A percentile compares a stretch with the other conserved stretches of the same genome.
Evolutionary conservation across 1,140 invertebrate species (phyloP).

Genomic region (Zaprionus taronus): DNA sequence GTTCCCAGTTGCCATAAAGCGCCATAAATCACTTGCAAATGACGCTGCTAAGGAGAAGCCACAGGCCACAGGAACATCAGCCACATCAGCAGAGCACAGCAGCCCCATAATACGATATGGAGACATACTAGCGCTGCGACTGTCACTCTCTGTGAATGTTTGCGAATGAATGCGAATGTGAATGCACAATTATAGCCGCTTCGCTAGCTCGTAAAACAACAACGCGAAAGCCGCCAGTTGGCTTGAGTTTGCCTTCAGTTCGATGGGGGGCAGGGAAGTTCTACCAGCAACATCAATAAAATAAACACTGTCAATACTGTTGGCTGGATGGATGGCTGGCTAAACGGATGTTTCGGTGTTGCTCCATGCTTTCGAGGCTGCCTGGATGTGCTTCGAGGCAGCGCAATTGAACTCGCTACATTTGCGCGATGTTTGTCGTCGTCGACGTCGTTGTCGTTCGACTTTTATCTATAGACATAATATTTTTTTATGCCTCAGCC

Average conservation of each 20-base stretch:
- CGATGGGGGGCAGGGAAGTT: neutral
- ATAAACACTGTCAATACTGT: slow-evolving; percentile 72
- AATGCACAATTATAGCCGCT: slow-evolving; percentile 81
- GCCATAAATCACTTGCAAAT: slow-evolving; percentile 80
- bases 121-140: slow-evolving; percentile 15
- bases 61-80: slow-evolving; percentile 35
- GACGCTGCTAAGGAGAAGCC: slow-evolving; percentile 52
- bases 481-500: slow-evolving; percentile 68
- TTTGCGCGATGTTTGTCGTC: slow-evolving; percentile 60
- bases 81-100: slow-evolving; percentile 9
- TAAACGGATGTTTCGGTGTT: slow-evolving; percentile 24
- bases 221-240: slow-evolving; percentile 29
- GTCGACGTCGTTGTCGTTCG: slow-evolving; percentile 63
- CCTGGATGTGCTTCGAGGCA: slow-evolving; percentile 16
- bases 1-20: slow-evolving; percentile 41
- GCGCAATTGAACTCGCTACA: slow-evolving; percentile 76
- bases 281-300: slow-evolving; percentile 72
- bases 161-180: slow-evolving; percentile 45
- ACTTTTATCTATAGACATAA: slow-evolving; percentile 82
- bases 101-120: slow-evolving; percentile 56
- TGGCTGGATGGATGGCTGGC: slow-evolving; percentile 17
- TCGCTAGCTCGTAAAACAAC: slow-evolving; percentile 75
- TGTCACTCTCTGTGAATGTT: slow-evolving; percentile 41
- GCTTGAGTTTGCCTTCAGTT: slow-evolving; percentile 20
- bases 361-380: slow-evolving; percentile 6